Conservation (phyloP, 2,888 invertebrate species). For the Anodontia alba region DNA sequence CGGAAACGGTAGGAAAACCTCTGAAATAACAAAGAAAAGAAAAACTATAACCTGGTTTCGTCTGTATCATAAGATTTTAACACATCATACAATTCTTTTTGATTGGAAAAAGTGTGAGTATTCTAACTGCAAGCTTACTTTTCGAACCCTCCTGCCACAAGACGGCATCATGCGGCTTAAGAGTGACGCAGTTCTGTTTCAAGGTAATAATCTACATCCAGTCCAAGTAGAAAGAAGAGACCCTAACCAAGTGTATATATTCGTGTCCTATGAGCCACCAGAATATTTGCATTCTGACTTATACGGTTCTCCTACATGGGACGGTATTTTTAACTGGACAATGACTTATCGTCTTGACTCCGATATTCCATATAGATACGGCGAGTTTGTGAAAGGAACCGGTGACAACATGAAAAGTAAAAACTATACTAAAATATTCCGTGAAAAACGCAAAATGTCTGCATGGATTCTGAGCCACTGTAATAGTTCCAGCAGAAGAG, state of each 20-base stretch:
- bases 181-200: slow-evolving; percentile 32
- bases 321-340: slow-evolving; percentile 67
- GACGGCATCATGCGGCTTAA: neutral
- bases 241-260: slow-evolving; percentile 31
- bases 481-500: slow-evolving; percentile 42
- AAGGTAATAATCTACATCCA: slow-evolving; percentile 20
- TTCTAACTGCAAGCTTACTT: slow-evolving; percentile 17
- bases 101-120: slow-evolving; percentile 25
- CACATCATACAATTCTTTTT: neutral
- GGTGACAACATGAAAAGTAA: neutral
- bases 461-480: slow-evolving; percentile 64
- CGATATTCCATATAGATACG: slow-evolving; percentile 63
- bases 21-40: neutral
- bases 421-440: slow-evolving; percentile 40
- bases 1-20: neutral
- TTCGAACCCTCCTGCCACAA: neutral
- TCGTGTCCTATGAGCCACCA: slow-evolving; percentile 27
- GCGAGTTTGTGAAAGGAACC: slow-evolving; percentile 16
- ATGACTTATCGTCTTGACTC: slow-evolving; percentile 67
- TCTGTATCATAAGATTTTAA: slow-evolving; percentile 1
- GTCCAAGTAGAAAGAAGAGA: neutral
- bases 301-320: slow-evolving; percentile 26
- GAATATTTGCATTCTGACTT: neutral
- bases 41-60: slow-evolving; percentile 7
- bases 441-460: slow-evolving; percentile 46